Percentiles rank a stretch among this genome's conserved stretches.
Conservation (phyloP, 2,113 vertebrate genomes). For the Arizona elegans region DNA sequence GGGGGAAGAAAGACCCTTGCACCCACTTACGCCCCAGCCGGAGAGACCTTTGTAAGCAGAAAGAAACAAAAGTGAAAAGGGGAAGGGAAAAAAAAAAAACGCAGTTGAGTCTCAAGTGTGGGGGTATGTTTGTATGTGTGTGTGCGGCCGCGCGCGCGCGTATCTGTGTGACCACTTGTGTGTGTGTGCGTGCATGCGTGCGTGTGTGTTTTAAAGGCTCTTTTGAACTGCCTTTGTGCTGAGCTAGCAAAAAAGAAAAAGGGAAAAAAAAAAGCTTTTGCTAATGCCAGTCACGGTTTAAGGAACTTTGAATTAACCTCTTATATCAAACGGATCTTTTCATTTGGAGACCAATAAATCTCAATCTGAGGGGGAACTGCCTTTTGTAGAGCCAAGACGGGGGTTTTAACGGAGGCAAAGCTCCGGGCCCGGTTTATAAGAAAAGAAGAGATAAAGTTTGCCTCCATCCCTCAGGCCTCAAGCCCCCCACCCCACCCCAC, state of each 20-base stretch:
- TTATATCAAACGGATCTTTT: constrained; percentile 81
- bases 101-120: constrained; percentile 72
- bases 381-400: constrained; percentile 68
- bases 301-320: constrained; percentile 79
- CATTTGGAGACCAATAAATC: constrained; percentile 79
- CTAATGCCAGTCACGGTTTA: constrained; percentile 70
- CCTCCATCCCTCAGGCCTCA: constrained; percentile 49
- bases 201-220: constrained; percentile 71
- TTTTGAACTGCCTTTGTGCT: constrained; percentile 77
- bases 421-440: constrained; percentile 48
- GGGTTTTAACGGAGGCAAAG: constrained; percentile 62
- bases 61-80: constrained; percentile 76
- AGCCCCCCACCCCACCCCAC: neutral
- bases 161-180: neutral
- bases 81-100: constrained; percentile 43
- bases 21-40: constrained; percentile 74
- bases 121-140: constrained; percentile 68
- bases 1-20: constrained; percentile 15
- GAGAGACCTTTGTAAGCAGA: constrained; percentile 73
- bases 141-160: constrained; percentile 32
- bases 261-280: constrained; percentile 30
- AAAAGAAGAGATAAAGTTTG: constrained; percentile 71
- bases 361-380: constrained; percentile 67
- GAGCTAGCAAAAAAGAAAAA: constrained; percentile 59
- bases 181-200: neutral